Percentiles rank a stretch among this genome's conserved stretches.
Conservation (phyloP, 2,797 vertebrate species). For the Ateles fusciceps region DNA sequence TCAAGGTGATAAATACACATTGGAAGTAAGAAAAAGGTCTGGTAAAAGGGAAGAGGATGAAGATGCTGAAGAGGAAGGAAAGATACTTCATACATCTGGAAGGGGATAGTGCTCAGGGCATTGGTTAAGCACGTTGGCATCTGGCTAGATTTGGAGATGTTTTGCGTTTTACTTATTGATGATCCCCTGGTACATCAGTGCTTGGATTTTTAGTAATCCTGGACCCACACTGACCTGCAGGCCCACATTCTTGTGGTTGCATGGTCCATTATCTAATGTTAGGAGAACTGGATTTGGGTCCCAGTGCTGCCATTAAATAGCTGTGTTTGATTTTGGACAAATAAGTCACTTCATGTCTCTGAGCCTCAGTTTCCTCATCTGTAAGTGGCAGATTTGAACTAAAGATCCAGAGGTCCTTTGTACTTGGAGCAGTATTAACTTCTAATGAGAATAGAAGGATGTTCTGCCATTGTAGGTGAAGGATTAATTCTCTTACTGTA, state of each 20-base stretch:
- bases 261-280: neutral
- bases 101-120: neutral
- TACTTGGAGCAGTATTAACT: neutral
- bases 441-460: neutral
- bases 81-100: neutral
- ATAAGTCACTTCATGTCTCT: neutral
- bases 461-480: neutral
- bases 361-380: neutral
- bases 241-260: neutral
- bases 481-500: neutral
- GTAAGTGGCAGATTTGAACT: neutral
- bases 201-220: neutral
- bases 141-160: neutral
- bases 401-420: neutral
- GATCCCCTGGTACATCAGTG: neutral
- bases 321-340: neutral
- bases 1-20: neutral
- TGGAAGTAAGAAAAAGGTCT: neutral
- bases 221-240: neutral
- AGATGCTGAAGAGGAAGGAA: neutral
- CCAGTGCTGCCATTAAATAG: neutral
- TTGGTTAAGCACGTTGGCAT: neutral
- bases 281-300: neutral
- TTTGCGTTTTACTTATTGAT: neutral
- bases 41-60: neutral